phyloP scores from a whole-genome alignment of 2,797 vertebrate genomes.

The Brotula barbata region DNA sequence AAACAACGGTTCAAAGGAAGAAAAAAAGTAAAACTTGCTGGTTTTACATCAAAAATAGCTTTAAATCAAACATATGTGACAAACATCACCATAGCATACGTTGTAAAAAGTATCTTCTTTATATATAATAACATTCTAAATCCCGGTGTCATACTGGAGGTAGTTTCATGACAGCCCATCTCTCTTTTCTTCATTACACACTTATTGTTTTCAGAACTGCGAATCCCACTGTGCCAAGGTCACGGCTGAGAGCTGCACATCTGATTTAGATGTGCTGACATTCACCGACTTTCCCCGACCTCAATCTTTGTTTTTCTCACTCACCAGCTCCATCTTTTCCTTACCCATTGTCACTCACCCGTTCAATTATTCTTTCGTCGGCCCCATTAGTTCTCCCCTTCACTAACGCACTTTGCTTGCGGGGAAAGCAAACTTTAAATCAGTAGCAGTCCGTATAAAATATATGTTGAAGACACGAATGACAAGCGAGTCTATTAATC shows the following conservation, averaged over 20 bases:
- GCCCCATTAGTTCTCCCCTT: constrained; percentile 8
- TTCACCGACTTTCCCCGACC: constrained; percentile 48
- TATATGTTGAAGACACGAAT: constrained; percentile 7
- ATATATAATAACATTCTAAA: constrained; percentile 14
- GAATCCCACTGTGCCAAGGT: constrained; percentile 57
- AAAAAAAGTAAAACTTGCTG: constrained; percentile 14
- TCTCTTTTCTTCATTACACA: constrained; percentile 30
- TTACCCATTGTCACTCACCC: constrained; percentile 42
- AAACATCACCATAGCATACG: no score
- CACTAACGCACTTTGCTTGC: constrained; percentile 22
- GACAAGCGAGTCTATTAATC: no score
- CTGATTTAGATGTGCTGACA: constrained; percentile 68
- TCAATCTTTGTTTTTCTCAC: constrained; percentile 54
- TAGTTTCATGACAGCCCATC: constrained; percentile 5
- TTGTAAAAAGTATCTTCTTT: no score
- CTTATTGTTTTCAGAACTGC: constrained; percentile 45
- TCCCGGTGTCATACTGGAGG: not conserved
- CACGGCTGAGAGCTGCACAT: constrained; percentile 48
- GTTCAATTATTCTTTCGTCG: constrained; percentile 48
- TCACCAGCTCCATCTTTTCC: constrained; percentile 50
- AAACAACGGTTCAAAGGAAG: constrained; percentile 11
- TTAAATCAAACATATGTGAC: constrained; percentile 9
- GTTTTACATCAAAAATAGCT: no score
- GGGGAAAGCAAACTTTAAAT: constrained; percentile 26
- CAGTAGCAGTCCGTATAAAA: constrained; percentile 25